Evolutionary conservation across 92 coral and sea anemone genomes (phyloP).

Genomic region (Porites lobata): DNA sequence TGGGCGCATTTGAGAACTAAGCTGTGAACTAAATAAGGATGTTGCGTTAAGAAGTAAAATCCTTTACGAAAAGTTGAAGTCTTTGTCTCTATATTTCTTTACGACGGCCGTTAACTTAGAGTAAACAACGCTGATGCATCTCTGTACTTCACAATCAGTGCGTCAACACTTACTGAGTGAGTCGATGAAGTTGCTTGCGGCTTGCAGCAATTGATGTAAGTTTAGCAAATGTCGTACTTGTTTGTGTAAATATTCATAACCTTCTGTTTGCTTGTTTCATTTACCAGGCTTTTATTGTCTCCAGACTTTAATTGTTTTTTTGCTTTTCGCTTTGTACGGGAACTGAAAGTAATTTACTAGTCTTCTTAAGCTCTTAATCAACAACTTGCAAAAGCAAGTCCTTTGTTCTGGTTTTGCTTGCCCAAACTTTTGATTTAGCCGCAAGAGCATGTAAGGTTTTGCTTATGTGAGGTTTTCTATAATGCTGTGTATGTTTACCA

Average conservation of each 20-base stretch:
- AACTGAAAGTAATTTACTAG: slow-evolving; percentile 9
- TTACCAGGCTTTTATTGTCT: slow-evolving; percentile 3
- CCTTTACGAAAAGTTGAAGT: not conserved
- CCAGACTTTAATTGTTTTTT: not conserved
- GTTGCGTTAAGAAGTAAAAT: too few relatives aligned
- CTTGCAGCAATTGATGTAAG: not conserved
- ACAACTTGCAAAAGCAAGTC: not conserved
- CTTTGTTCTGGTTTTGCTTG: not conserved
- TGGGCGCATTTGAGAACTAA: not conserved
- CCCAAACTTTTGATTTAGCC: too few relatives aligned
- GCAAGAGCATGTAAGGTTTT: too few relatives aligned
- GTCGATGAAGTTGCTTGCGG: slow-evolving; percentile 15
- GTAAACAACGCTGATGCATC: not conserved
- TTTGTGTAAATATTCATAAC: not conserved
- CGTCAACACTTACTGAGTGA: not conserved
- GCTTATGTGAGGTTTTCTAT: not conserved
- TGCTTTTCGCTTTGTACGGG: slow-evolving; percentile 3
- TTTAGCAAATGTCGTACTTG: not conserved
- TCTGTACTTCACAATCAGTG: not conserved
- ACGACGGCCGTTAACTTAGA: not conserved
- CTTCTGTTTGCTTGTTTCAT: slow-evolving; percentile 31
- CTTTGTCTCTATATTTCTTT: not conserved
- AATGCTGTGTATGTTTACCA: too few relatives aligned
- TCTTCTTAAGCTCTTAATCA: not conserved
- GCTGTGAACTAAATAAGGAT: too few relatives aligned